A percentile compares a stretch with the other conserved stretches of the same genome.
phyloP scores from a whole-genome alignment of 2,888 invertebrate species.

The Eristalis arbustorum region DNA sequence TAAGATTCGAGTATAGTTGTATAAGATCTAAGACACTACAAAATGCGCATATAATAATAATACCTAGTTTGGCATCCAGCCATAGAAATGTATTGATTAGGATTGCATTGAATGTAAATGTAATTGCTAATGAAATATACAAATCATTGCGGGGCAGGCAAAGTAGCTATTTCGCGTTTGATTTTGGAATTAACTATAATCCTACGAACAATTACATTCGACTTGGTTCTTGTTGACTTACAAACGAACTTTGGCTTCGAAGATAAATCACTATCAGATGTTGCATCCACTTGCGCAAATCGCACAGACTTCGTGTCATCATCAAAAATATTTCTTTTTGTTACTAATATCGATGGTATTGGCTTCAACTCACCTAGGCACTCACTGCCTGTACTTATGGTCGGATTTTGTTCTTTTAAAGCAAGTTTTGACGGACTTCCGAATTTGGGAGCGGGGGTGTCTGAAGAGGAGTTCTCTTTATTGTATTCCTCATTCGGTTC shows the following conservation, averaged over 20 bases:
- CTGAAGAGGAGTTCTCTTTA: slow-evolving; percentile 34
- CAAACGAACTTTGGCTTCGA: slow-evolving; percentile 21
- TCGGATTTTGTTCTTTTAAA: neutral
- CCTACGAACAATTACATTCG: slow-evolving; percentile 75
- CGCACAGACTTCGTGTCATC: slow-evolving; percentile 70
- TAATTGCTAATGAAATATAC: neutral
- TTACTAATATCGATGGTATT: slow-evolving; percentile 58
- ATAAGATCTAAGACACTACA: slow-evolving; percentile 27
- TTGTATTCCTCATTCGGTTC: slow-evolving; percentile 10
- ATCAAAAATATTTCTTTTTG: slow-evolving; percentile 71
- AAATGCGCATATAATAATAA: slow-evolving; percentile 27
- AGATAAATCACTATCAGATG: slow-evolving; percentile 5
- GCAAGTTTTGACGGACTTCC: slow-evolving; percentile 11
- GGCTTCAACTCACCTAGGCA: neutral
- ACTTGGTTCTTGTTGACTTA: slow-evolving; percentile 72
- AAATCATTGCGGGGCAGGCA: slow-evolving; percentile 20
- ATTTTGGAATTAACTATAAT: slow-evolving; percentile 74
- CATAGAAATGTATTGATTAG: neutral
- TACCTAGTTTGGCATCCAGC: neutral
- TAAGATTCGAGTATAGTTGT: neutral
- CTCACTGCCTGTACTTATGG: neutral
- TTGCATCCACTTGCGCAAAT: slow-evolving; percentile 29
- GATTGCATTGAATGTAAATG: neutral
- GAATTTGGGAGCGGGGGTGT: neutral
- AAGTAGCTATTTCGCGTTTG: slow-evolving; percentile 28